Evolutionary conservation across 2,797 vertebrate genomes (phyloP), one percentile per base, ranked within the genome.

Genomic region (Cottoperca gobio): DNA sequence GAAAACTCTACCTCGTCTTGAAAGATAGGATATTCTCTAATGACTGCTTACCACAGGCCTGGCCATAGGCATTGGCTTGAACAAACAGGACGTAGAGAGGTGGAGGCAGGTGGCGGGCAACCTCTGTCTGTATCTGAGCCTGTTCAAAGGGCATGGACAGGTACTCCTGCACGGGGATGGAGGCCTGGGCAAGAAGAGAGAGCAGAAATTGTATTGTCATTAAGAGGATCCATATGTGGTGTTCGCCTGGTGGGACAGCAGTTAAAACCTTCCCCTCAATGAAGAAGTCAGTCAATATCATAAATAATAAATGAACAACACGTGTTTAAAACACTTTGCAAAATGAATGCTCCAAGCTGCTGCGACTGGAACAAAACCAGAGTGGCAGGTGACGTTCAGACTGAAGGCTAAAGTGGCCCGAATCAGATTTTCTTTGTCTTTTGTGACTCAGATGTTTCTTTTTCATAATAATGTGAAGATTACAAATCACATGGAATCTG

Each of bases 81-180:
- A 99, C 98, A 61, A 99, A 96, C 66, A 99, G 94, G 21, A 99
- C 98, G 0, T 99, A 99, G 43, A 99, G 97, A 2, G 98, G 96
- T 0, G 98, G 97, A 0, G 98, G 98, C 73, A 99, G 95, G 85
- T 99, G 97, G 0, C 97, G 95, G 4, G 98, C 97, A 0, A 96
- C 92, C 88, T 99, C 98, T 0, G 97, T 96, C 82, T 99, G 98
- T 83, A 98, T 99, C 94, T 98, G 97, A 1, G 96, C 96, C 88
- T 97, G 97, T 91, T 99, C 97, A 3, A 96, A 98, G 0, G 98
- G 98, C 97, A 99, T 98, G 48, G 97, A 96, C 74, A 99, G 92
- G 64, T 97, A 99, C 61, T 99, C 96, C 82, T 99, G 98, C 76
- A 99, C 97, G 0, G 98, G 98, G 28, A 99, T 90, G 14, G 98